Evolutionary conservation across 1,140 invertebrate species (phyloP).

Genomic region (Drosophila sp.): DNA sequence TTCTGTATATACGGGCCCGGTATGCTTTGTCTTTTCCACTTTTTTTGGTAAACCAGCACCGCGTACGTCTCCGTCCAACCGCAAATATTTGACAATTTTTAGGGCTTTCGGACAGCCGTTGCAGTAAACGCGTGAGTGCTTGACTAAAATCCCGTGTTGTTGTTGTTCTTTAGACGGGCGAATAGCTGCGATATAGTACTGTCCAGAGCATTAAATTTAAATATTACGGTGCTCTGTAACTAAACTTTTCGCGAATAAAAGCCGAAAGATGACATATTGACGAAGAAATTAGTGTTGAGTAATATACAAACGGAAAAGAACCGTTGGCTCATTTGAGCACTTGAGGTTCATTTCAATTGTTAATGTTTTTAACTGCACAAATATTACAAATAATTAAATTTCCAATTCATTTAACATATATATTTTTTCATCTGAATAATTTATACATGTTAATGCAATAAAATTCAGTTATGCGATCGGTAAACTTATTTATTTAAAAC

Average conservation of each 20-base stretch:
- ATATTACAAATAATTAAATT: background rate
- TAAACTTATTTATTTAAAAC: background rate
- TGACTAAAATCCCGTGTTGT: conserved; percentile 17
- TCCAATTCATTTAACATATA: background rate
- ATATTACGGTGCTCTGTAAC: conserved; percentile 45
- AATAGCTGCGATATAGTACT: conserved; percentile 42
- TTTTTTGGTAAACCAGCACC: conserved; percentile 41
- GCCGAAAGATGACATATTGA: conserved; percentile 78
- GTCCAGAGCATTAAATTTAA: conserved; percentile 38
- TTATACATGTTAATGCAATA: background rate
- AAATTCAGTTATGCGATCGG: background rate
- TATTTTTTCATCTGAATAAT: background rate
- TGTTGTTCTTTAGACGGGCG: conserved; percentile 15
- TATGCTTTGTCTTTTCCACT: conserved; percentile 28
- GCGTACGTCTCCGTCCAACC: conserved; percentile 45
- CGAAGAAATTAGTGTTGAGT: conserved; percentile 55
- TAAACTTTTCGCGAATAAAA: conserved; percentile 79
- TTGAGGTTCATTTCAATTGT: conserved; percentile 1
- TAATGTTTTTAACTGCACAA: too few species aligned
- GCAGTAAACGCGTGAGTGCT: conserved; percentile 19
- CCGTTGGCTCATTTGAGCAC: conserved; percentile 22
- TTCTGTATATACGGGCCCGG: conserved; percentile 24
- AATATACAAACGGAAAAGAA: conserved; percentile 18
- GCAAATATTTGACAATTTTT: conserved; percentile 47
- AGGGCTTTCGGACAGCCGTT: conserved; percentile 24